Evolutionary conservation across 2,888 invertebrate species (phyloP), one percentile per base, ranked within the genome.

Genomic region (Trissolcus japonicus): DNA sequence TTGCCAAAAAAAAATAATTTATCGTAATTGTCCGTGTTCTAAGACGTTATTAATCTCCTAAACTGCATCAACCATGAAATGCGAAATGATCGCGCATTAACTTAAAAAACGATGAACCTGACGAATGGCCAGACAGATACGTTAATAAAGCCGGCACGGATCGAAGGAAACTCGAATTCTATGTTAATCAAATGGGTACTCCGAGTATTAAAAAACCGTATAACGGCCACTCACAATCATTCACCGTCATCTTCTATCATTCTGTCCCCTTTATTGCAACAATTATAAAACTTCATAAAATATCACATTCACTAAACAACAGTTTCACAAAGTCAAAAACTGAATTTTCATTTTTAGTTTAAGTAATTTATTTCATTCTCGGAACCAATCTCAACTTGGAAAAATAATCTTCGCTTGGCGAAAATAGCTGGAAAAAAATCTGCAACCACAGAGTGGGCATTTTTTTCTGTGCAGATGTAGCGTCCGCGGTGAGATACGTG

Each of bases 161-260:
- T 84, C 83, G 82, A 83, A 83, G 81, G 79, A 82, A 86, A 86
- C 82, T 86, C 80, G 86, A 85, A 87, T 87, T 87, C 85, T 86
- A 87, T 87, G 87, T 65, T 86, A 87, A 87, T 87, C 82, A 83
- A 86, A 87, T 86, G 85, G 83, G 73, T 53, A 60, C 78, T 78
- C 76, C 41, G 63, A 50, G 67, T 77, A 73, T 71, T 74, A 66
- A 75, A 77, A 77, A 76, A 72, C 50, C 60, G 54, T n/a, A 43
- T 62, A 54, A 62, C 48, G 6, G 41, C 51, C 19, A 19, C 17
- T 51, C 11, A 19, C 17, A 51, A 51, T 51, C 51, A 17, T 16
- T 51, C 17, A 17, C 17, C 16, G 19, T 46, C 46, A 51, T 16
- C 51, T 51, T 11, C 13, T 17, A 19, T 19, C 9, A 51, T 51